Evolutionary conservation across 1,140 invertebrate species (phyloP).

Genomic region (Danaus melanippus): DNA sequence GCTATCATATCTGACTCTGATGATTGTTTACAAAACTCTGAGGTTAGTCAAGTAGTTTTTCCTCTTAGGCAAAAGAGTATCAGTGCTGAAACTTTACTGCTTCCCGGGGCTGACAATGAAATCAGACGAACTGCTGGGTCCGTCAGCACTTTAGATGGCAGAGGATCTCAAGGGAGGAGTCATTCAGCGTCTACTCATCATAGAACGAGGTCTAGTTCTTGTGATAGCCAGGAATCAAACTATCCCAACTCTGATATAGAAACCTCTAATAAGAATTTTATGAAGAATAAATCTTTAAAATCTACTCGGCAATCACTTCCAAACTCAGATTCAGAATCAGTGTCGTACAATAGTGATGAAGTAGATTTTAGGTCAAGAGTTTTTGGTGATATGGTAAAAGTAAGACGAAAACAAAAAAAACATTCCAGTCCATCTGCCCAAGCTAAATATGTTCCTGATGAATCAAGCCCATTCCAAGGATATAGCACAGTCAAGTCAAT

Average conservation of each 20-base stretch:
- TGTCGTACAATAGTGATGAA: constrained; percentile 59
- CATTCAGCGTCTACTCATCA: constrained; percentile 40
- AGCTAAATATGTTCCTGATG: constrained; percentile 27
- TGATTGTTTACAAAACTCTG: constrained; percentile 27
- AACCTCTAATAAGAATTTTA: constrained; percentile 19
- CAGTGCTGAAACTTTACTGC: constrained; percentile 47
- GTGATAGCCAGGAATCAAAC: constrained; percentile 51
- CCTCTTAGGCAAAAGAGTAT: constrained; percentile 31
- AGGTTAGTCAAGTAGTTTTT: constrained; percentile 22
- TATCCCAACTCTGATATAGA: constrained; percentile 54
- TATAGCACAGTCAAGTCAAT: constrained; percentile 46
- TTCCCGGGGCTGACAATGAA: constrained; percentile 32
- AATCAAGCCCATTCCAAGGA: constrained; percentile 33
- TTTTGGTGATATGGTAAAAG: constrained; percentile 45
- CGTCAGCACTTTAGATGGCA: constrained; percentile 36
- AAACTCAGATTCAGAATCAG: constrained; percentile 54
- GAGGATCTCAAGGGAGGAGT: constrained; percentile 33
- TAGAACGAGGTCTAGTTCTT: constrained; percentile 46
- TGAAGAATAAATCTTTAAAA: constrained; percentile 24
- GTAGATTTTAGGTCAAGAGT: constrained; percentile 56
- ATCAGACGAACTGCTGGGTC: constrained; percentile 26
- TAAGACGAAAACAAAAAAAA: constrained; percentile 41
- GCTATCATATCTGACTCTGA: constrained; percentile 47
- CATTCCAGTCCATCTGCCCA: constrained; percentile 22
- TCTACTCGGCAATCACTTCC: constrained; percentile 27